Conservation (phyloP, 2,113 vertebrate species). For the Pterocles orientalis region DNA sequence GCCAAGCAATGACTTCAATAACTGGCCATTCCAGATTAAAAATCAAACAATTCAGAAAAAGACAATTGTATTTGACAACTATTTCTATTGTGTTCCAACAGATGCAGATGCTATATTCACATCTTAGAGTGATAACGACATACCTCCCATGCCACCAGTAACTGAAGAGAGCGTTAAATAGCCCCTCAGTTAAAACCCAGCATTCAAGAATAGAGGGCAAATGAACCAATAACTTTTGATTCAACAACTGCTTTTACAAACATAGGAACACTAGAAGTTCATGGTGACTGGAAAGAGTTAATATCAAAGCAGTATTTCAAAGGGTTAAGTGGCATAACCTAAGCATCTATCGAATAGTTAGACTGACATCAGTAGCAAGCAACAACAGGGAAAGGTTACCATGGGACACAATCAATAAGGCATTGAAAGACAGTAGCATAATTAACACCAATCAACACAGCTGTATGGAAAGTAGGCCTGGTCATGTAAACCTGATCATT, state of each 20-base stretch:
- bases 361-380: not conserved
- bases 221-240: not conserved
- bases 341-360: not conserved
- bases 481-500: slow-evolving; percentile 41
- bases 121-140: not conserved
- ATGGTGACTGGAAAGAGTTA: not conserved
- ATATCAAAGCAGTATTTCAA: not conserved
- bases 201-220: not conserved
- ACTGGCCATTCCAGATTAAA: not conserved
- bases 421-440: slow-evolving; percentile 32
- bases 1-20: not conserved
- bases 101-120: not conserved
- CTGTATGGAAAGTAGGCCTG: slow-evolving; percentile 37
- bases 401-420: slow-evolving; percentile 54
- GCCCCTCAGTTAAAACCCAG: not conserved
- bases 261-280: not conserved
- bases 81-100: not conserved
- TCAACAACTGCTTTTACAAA: not conserved
- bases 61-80: not conserved
- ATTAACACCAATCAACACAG: slow-evolving; percentile 61
- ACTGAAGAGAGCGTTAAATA: not conserved
- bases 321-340: not conserved
- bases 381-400: slow-evolving; percentile 17
- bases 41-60: not conserved
- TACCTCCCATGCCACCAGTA: not conserved